Conservation (phyloP, 2,113 vertebrate species). For the Arothron firmamentum region DNA sequence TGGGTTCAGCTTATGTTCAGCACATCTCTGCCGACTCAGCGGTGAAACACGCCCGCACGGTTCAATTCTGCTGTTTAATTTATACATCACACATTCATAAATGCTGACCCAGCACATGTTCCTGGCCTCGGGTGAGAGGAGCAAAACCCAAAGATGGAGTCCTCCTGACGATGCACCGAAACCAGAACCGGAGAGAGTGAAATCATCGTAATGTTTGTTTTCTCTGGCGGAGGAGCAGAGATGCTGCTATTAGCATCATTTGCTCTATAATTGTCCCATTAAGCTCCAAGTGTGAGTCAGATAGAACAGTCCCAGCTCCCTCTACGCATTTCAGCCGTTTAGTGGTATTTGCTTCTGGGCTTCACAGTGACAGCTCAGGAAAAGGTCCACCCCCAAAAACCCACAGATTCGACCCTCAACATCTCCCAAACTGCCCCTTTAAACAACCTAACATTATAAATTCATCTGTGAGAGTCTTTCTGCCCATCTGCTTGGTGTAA, state of each 20-base stretch:
- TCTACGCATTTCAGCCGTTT: no score
- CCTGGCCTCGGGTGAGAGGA: background rate
- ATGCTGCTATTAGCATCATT: no score
- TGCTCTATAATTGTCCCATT: no score
- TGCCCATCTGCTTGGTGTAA: background rate
- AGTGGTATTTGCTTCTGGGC: no score
- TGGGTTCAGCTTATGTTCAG: constrained; percentile 37
- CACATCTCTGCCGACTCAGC: constrained; percentile 45
- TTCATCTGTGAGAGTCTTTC: background rate
- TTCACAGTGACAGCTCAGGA: no score
- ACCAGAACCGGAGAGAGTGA: constrained; percentile 1
- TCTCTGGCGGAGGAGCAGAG: background rate
- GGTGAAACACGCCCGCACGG: constrained; percentile 36
- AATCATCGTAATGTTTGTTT: background rate
- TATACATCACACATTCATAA: constrained; percentile 41
- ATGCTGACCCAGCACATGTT: constrained; percentile 35
- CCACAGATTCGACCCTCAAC: background rate
- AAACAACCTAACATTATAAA: no score
- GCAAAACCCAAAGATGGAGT: constrained; percentile 9
- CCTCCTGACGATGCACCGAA: constrained; percentile 13
- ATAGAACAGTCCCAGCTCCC: no score
- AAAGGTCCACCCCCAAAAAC: no score
- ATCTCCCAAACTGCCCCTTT: no score
- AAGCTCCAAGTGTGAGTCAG: no score
- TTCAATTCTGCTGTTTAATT: constrained; percentile 56